Evolutionary conservation across 2,113 vertebrate species (phyloP).

Genomic region (Eulemur macaco): DNA sequence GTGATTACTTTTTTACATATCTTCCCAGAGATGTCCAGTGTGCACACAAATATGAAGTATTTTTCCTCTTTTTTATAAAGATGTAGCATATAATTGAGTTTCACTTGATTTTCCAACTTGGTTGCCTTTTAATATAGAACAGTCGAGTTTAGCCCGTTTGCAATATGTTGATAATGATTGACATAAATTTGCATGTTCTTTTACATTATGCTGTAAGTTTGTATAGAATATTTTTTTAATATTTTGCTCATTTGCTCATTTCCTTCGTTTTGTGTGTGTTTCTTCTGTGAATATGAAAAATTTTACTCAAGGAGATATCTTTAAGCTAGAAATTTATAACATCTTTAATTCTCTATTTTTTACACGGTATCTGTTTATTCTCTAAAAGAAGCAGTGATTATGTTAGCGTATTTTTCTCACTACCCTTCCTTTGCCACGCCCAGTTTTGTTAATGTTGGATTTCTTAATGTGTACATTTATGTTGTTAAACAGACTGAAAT

Average conservation of each 20-base stretch:
- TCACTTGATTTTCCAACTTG: background rate
- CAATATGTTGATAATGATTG: background rate
- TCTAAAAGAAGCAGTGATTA: background rate
- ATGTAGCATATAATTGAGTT: background rate
- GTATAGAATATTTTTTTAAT: background rate
- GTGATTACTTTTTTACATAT: background rate
- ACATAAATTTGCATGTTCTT: background rate
- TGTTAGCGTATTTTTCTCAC: background rate
- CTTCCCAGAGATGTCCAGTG: background rate
- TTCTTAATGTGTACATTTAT: background rate
- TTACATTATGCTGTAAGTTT: background rate
- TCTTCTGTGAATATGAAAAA: background rate
- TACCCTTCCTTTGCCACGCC: background rate
- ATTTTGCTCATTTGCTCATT: background rate
- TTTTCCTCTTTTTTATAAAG: background rate
- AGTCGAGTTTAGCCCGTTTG: background rate
- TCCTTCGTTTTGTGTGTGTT: background rate
- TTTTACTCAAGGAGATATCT: background rate
- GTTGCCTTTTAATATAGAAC: background rate
- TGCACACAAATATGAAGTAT: background rate
- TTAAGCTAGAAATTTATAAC: background rate
- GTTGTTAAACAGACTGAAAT: background rate
- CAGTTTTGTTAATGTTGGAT: background rate
- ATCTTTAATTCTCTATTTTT: background rate
- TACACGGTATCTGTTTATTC: background rate